phyloP scores from a whole-genome alignment of 2,113 vertebrate species.

The Daubentonia madagascariensis region DNA sequence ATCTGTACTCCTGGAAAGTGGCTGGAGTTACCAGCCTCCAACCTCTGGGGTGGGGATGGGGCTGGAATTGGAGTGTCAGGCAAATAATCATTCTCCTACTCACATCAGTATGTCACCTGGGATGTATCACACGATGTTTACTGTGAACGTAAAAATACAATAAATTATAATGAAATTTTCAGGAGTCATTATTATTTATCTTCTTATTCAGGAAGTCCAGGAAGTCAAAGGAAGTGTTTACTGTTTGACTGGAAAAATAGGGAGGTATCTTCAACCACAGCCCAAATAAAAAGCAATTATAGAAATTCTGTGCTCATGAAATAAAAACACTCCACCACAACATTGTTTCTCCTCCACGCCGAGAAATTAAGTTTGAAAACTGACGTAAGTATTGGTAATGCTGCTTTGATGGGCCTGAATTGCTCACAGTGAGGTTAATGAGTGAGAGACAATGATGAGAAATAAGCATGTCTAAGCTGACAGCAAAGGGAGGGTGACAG shows the following conservation, averaged over 20 bases:
- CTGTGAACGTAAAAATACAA: neutral
- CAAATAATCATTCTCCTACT: neutral
- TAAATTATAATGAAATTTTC: neutral
- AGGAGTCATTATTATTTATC: constrained; percentile 28
- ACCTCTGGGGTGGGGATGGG: neutral
- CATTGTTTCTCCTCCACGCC: constrained; percentile 13
- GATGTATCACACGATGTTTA: neutral
- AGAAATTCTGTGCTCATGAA: constrained; percentile 48
- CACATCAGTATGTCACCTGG: neutral
- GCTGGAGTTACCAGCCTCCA: neutral
- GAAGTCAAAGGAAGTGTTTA: constrained; percentile 40
- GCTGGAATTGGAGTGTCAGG: neutral
- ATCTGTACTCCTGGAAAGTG: neutral
- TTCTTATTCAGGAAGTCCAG: constrained; percentile 21
- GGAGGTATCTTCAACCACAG: constrained; percentile 20
- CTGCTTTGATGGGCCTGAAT: constrained; percentile 68
- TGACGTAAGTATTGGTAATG: constrained; percentile 55
- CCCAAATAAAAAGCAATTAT: constrained; percentile 57
- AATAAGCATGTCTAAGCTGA: constrained; percentile 40
- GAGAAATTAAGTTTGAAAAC: constrained; percentile 74
- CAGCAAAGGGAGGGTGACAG: neutral
- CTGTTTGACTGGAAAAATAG: constrained; percentile 53
- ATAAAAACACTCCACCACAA: constrained; percentile 58
- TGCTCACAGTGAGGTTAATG: constrained; percentile 37
- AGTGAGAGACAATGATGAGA: neutral